Evolutionary conservation across 2,888 invertebrate species (phyloP).

Genomic region (Philonicus albiceps): DNA sequence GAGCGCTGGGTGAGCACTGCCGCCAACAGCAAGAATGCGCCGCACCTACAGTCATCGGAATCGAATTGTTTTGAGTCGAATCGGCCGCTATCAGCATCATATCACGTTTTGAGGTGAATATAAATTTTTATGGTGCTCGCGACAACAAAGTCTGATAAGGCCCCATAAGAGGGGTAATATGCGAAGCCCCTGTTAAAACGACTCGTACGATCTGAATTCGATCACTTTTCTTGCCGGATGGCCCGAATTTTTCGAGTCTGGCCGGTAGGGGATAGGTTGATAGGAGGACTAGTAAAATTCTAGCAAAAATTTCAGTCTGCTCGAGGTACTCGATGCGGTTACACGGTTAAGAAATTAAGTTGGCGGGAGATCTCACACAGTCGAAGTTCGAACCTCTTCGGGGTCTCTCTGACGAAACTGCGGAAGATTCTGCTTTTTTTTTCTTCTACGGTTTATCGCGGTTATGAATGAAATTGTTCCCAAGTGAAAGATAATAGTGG

Average conservation of each 20-base stretch:
- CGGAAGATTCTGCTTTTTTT: neutral
- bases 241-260: neutral
- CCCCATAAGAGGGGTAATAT: neutral
- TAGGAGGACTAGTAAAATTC: slow-evolving; percentile 18
- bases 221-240: neutral
- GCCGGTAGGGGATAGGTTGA: slow-evolving; percentile 4
- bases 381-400: neutral
- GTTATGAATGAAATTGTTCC: neutral
- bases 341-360: neutral
- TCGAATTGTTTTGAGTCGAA: slow-evolving; percentile 24
- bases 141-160: neutral
- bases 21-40: neutral
- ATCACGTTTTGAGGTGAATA: slow-evolving; percentile 39
- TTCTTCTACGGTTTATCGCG: neutral
- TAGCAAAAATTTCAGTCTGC: slow-evolving; percentile 31
- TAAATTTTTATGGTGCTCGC: neutral
- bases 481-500: neutral
- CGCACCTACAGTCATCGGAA: neutral
- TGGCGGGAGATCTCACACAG: neutral
- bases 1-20: neutral
- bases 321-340: slow-evolving; percentile 10
- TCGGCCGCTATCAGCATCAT: slow-evolving; percentile 29
- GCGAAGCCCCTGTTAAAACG: neutral
- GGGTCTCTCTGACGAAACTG: neutral
- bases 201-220: neutral